phyloP scores from a whole-genome alignment of 2,888 invertebrate species.

The Luperina nickerlii region DNA sequence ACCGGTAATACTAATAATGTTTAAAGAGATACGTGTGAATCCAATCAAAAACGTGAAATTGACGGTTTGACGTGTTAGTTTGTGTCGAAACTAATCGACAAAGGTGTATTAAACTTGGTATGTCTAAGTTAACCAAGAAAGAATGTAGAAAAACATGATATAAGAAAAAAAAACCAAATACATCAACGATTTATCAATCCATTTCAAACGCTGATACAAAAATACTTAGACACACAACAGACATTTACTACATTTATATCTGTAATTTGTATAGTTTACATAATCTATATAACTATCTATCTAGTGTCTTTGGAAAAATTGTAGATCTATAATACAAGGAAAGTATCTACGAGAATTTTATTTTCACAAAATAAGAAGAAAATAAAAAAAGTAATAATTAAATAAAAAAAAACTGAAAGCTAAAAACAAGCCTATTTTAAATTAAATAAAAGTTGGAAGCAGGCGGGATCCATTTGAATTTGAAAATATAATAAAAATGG shows the following conservation, averaged over 20 bases:
- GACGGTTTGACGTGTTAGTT: neutral
- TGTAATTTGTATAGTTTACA: neutral
- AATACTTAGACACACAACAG: neutral
- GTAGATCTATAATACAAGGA: neutral
- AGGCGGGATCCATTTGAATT: too few relatives aligned
- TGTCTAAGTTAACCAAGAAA: neutral
- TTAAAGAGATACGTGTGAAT: constrained; percentile 13
- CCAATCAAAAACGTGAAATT: constrained; percentile 10
- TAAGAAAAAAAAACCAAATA: neutral
- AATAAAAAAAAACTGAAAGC: too few relatives aligned
- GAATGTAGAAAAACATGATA: neutral
- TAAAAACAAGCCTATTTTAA: too few relatives aligned
- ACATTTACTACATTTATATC: neutral
- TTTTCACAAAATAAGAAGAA: neutral
- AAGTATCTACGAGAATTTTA: neutral
- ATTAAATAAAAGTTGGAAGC: too few relatives aligned
- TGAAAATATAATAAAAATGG: too few relatives aligned
- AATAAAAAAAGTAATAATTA: too few relatives aligned
- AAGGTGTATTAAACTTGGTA: neutral
- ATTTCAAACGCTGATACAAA: neutral
- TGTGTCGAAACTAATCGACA: neutral
- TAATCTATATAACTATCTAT: neutral
- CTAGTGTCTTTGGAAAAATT: neutral
- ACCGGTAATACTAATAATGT: constrained; percentile 33
- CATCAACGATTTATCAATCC: neutral